Base-by-base conservation (phyloP, 2,888 invertebrate species). In the Mythimna vitellina region DNA sequence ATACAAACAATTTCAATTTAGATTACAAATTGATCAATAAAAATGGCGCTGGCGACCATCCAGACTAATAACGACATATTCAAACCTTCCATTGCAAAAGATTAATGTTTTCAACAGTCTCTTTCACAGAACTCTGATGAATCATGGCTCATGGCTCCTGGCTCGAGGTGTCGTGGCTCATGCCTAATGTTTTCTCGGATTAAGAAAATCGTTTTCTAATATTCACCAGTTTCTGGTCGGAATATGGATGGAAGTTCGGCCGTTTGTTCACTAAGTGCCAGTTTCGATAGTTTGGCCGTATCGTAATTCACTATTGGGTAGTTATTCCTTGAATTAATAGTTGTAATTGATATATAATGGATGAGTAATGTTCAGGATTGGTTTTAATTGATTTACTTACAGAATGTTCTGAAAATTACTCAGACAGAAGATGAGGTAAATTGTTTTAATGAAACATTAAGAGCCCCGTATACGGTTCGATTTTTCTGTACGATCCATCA, bases 11-110 rank as follows among this genome's bases (percentile, higher is more conserved):
- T n/a, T 1, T 9, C 6, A 32, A 0, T 22, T 38, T 22, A 17
- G 8, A 22, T 73, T 63, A 73, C 68, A 67, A 77, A 83, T 80
- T 83, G 68, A 74, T 82, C 79, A 77, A 74, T 74, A 70, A 79
- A 83, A 87, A 86, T 79, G 70, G 82, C 71, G 63, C 88, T 90
- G 89, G 89, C 87, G 49, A 20, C 64, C 71, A 80, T 87, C 88
- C 90, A 90, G 87, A 73, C 80, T 87, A 89, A 89, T 89, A 89
- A 89, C 80, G 87, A 86, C 88, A 89, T 89, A 90, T 89, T 88
- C 86, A 86, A 89, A 84, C 87, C 83, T 86, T 86, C 84, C 65
- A 76, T 79, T 86, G 83, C 68, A 75, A 71, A 86, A 87, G 88
- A 90, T 88, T 87, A 85, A 90, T 90, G 87, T 66, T 65, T 81